A percentile compares a stretch with the other conserved stretches of the same genome.
Conservation (phyloP, 1,140 invertebrate species). For the Centruroides vittatus region DNA sequence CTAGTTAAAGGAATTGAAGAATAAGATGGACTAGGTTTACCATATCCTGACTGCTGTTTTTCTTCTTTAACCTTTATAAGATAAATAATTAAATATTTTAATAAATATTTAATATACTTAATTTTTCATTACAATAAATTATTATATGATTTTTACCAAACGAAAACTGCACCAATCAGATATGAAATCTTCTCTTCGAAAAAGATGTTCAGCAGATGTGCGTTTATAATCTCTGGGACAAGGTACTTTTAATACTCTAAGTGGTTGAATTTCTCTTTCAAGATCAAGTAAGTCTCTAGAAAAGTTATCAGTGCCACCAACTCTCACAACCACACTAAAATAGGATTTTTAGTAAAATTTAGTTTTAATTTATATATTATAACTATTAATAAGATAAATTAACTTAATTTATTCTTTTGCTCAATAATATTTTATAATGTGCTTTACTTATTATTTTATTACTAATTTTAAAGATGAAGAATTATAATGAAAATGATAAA, state of each 20-base stretch:
- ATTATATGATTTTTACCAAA: conserved; percentile 38
- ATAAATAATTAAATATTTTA: neutral
- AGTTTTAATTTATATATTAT: too few species aligned
- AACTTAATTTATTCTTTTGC: too few species aligned
- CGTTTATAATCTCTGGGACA: conserved; percentile 69
- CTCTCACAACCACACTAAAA: conserved; percentile 56
- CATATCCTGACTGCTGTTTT: conserved; percentile 2
- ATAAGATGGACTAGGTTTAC: conserved; percentile 4
- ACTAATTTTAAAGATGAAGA: too few species aligned
- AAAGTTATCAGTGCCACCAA: conserved; percentile 58
- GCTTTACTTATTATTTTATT: too few species aligned
- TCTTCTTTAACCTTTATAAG: neutral
- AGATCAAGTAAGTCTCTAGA: conserved; percentile 54
- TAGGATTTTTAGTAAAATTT: neutral
- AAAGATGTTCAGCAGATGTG: conserved; percentile 66
- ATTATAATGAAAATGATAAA: too few species aligned
- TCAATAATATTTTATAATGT: too few species aligned
- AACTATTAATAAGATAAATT: too few species aligned
- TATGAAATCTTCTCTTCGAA: conserved; percentile 56
- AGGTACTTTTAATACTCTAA: conserved; percentile 45
- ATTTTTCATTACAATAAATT: neutral
- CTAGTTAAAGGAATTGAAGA: conserved; percentile 12
- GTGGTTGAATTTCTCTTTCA: conserved; percentile 62
- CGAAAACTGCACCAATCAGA: conserved; percentile 81
- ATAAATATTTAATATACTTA: neutral